phyloP scores from a whole-genome alignment of 2,113 vertebrate species.

The Elephas maximus region DNA sequence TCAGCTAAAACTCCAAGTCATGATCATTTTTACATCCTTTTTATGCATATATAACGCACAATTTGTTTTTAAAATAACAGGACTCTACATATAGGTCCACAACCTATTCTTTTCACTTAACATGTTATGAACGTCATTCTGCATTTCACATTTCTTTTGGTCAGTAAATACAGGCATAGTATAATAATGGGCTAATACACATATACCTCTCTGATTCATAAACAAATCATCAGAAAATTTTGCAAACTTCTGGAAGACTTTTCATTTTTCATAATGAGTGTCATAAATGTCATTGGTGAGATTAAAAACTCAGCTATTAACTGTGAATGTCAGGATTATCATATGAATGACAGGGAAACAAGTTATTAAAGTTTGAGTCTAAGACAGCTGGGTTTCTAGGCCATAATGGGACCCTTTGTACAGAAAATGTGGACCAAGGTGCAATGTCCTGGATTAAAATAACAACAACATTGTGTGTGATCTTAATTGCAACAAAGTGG shows the following conservation, averaged over 20 bases:
- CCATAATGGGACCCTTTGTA: neutral
- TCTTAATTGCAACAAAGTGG: neutral
- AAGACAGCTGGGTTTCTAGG: neutral
- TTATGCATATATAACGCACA: constrained; percentile 40
- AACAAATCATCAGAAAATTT: constrained; percentile 15
- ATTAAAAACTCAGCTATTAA: constrained; percentile 65
- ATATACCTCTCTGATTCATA: neutral
- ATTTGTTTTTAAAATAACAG: constrained; percentile 63
- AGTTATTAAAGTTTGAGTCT: neutral
- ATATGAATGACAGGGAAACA: neutral
- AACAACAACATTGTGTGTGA: neutral
- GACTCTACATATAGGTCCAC: constrained; percentile 28
- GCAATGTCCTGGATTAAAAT: neutral
- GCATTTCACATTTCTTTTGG: constrained; percentile 24
- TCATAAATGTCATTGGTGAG: constrained; percentile 48
- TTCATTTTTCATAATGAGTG: constrained; percentile 47
- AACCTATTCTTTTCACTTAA: constrained; percentile 66
- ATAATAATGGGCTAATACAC: neutral
- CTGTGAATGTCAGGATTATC: constrained; percentile 63
- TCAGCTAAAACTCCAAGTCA: neutral
- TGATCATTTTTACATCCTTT: constrained; percentile 44
- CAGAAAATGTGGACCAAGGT: neutral
- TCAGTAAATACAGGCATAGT: constrained; percentile 35
- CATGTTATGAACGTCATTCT: neutral
- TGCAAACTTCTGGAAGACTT: constrained; percentile 22